A percentile compares a stretch with the other conserved stretches of the same genome.
Conservation (phyloP, 2,113 vertebrate genomes). For the Salvator merianae region DNA sequence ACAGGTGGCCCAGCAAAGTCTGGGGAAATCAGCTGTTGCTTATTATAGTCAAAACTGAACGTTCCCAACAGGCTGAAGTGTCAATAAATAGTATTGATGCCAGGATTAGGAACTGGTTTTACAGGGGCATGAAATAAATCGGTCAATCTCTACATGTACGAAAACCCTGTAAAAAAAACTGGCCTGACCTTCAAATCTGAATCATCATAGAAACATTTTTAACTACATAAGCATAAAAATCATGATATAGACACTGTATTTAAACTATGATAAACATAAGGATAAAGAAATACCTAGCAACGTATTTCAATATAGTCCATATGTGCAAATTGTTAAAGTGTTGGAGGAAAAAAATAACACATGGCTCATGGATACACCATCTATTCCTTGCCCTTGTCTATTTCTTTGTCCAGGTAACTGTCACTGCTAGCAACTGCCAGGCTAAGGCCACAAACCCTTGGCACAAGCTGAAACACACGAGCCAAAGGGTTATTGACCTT, state of each 20-base stretch:
- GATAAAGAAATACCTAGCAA: background rate
- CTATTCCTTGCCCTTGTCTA: too few species aligned
- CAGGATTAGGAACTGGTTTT: constrained; percentile 54
- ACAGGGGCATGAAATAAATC: constrained; percentile 30
- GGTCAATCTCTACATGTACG: background rate
- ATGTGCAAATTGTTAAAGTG: background rate
- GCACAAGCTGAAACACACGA: too few species aligned
- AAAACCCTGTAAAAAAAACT: background rate
- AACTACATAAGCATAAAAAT: background rate
- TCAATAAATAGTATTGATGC: constrained; percentile 57
- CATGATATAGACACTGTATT: background rate
- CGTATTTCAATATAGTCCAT: constrained; percentile 26
- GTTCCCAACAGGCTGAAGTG: constrained; percentile 50
- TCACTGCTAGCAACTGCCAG: too few species aligned
- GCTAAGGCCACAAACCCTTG: too few species aligned
- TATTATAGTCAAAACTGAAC: constrained; percentile 58
- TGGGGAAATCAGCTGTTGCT: constrained; percentile 69
- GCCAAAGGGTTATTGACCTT: too few species aligned
- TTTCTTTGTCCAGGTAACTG: too few species aligned
- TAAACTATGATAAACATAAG: background rate
- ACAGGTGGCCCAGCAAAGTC: constrained; percentile 70
- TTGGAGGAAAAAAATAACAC: background rate
- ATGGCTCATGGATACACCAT: too few species aligned
- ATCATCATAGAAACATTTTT: background rate
- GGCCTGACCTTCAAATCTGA: background rate